Percentiles rank a stretch among this genome's conserved stretches.
These are phyloP conservation scores for Cnemophilus loriae DNA, from an alignment of 2,113 vertebrate genomes.

Conservation along the genomic window DNA sequence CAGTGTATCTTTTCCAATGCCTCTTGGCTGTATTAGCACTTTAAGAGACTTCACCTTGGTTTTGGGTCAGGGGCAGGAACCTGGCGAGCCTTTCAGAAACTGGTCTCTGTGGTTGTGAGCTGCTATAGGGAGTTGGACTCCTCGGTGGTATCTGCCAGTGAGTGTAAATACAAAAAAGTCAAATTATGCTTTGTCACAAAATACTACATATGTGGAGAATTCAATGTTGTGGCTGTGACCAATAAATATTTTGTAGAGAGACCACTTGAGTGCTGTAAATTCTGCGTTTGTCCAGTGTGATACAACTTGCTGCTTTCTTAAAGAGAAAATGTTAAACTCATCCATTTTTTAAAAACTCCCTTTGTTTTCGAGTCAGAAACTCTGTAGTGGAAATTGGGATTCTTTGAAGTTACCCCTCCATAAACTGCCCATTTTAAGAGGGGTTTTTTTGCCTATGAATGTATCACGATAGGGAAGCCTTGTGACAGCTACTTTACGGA, in stretches of 20 bases:
- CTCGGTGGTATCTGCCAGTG: background rate
- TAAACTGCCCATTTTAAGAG: background rate
- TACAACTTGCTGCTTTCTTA: background rate
- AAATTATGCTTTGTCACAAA: constrained; percentile 24
- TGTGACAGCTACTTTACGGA: background rate
- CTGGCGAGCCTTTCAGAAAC: background rate
- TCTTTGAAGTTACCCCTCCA: background rate
- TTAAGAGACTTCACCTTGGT: background rate
- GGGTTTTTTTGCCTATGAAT: background rate
- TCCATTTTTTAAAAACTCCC: background rate
- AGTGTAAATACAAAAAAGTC: constrained; percentile 10
- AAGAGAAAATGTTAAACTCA: background rate
- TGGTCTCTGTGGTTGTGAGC: background rate
- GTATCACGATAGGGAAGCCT: background rate
- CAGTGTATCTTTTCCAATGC: background rate
- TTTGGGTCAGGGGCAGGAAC: background rate
- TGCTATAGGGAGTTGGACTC: background rate
- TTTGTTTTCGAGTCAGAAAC: background rate
- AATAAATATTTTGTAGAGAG: constrained; percentile 63
- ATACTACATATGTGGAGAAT: constrained; percentile 7
- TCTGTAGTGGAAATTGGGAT: background rate
- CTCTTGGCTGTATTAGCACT: constrained; percentile 29
- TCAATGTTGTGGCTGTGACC: constrained; percentile 29
- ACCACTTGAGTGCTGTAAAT: background rate
- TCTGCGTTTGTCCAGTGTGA: background rate